Evolutionary conservation across 2,113 vertebrate species (phyloP).

Genomic region (Pelodiscus sinensis): DNA sequence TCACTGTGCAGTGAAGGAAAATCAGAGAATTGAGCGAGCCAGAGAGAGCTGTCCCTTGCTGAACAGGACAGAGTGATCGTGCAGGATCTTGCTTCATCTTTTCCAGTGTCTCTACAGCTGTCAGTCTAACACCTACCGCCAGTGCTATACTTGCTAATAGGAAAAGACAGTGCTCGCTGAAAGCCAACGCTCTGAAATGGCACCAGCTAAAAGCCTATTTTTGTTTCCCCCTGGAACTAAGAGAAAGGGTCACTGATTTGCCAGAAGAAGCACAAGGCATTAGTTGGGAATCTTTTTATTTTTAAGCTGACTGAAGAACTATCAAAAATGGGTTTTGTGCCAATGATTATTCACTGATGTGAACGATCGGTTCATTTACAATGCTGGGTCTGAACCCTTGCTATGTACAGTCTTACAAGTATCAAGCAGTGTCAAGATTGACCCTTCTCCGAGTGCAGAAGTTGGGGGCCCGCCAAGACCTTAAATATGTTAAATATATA

Average conservation of each 20-base stretch:
- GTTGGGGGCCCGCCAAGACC: too few relatives aligned
- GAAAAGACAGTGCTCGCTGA: background rate
- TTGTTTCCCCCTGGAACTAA: slow-evolving; percentile 14
- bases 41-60: background rate
- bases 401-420: rapidly evolving
- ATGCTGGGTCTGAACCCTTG: rapidly evolving
- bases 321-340: rapidly evolving
- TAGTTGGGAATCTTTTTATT: background rate
- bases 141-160: background rate
- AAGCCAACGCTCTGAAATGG: background rate
- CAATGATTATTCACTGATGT: rapidly evolving
- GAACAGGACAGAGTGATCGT: rapidly evolving
- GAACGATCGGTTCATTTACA: rapidly evolving
- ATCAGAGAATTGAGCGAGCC: background rate
- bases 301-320: background rate
- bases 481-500: too few relatives aligned
- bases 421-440: background rate
- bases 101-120: background rate
- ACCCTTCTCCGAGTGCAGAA: too few relatives aligned
- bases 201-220: slow-evolving; percentile 13
- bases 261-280: background rate
- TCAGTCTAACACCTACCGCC: background rate
- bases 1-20: background rate
- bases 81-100: background rate
- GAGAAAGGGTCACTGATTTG: background rate